A percentile compares a stretch with the other conserved stretches of the same genome.
Conservation (phyloP, 1,140 invertebrate species). For the Conopomorpha cramerella region DNA sequence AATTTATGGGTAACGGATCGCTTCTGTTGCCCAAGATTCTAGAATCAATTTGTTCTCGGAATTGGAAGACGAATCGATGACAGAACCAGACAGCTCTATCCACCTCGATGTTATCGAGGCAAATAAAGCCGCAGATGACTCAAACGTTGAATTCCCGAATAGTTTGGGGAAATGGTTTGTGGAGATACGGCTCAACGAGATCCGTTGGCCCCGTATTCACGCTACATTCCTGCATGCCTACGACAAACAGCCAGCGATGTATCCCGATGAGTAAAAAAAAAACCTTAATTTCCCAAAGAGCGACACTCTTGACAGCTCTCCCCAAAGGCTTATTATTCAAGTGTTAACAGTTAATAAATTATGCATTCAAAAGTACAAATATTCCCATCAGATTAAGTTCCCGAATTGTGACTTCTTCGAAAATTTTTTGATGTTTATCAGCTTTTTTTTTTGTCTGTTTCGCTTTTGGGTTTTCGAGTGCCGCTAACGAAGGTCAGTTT, state of each 20-base stretch:
- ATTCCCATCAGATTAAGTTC: slow-evolving; percentile 18
- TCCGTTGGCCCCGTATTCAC: slow-evolving; percentile 16
- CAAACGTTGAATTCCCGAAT: no score
- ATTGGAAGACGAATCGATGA: slow-evolving; percentile 5
- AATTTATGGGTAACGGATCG: slow-evolving; percentile 36
- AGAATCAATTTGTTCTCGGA: slow-evolving; percentile 34
- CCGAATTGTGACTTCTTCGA: slow-evolving; percentile 34
- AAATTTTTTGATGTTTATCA: slow-evolving; percentile 44
- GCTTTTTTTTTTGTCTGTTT: slow-evolving; percentile 30
- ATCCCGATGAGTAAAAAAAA: no score
- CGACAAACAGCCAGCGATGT: no score
- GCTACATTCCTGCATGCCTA: slow-evolving; percentile 35
- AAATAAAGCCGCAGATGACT: no score
- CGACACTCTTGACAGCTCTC: slow-evolving; percentile 32
- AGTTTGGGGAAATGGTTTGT: no score
- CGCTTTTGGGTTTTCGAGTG: no score
- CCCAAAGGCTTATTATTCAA: slow-evolving; percentile 18
- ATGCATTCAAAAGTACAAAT: slow-evolving; percentile 26
- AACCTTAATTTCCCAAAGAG: no score
- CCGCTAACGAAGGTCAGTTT: slow-evolving; percentile 38
- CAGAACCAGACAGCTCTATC: background rate
- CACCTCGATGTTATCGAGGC: slow-evolving; percentile 9
- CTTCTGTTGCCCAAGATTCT: slow-evolving; percentile 11
- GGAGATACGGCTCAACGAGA: no score
- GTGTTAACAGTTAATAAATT: slow-evolving; percentile 46